Percentiles rank a stretch among this genome's conserved stretches.
phyloP scores from a whole-genome alignment of 1,140 invertebrate genomes.

The roundworm (Caenorhabditis elegans) region WBcel235 BX284605.5:13244001-13244500 shows the following conservation, averaged over 20 bases:
- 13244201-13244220: slow-evolving; percentile 16
- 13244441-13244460: too few relatives aligned
- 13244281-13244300: not conserved
- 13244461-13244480: too few relatives aligned
- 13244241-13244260: slow-evolving; percentile 10
- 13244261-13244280: slow-evolving; percentile 30
- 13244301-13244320: slow-evolving; percentile 10
- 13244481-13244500: too few relatives aligned
- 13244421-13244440: too few relatives aligned
- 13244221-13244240: slow-evolving; percentile 21
- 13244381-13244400: too few relatives aligned
- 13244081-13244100: slow-evolving; percentile 30
- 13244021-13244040: not conserved
- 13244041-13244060: not conserved
- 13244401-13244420: too few relatives aligned
- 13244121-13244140: not conserved
- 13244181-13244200: not conserved
- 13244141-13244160: not conserved
- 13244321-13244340: not conserved
- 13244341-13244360: not conserved
- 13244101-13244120: not conserved
- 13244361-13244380: too few relatives aligned
- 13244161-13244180: slow-evolving; percentile 20
- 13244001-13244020: slow-evolving; percentile 1
- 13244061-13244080: slow-evolving; percentile 11